A percentile compares a stretch with the other conserved stretches of the same genome.
phyloP scores from a whole-genome alignment of 2,797 vertebrate genomes.

The Leuciscus waleckii region DNA sequence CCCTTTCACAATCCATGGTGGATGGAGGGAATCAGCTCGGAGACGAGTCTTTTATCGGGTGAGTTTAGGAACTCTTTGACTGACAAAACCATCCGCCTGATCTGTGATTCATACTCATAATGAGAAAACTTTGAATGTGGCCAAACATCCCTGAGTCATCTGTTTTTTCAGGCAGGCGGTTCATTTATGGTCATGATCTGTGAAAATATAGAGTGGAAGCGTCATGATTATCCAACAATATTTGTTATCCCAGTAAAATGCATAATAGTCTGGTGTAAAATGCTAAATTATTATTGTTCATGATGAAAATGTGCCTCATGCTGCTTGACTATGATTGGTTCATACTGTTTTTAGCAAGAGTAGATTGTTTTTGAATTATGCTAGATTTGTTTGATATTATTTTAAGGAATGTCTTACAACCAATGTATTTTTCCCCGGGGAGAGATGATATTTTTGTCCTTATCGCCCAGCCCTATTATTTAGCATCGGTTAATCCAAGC shows the following conservation, averaged over 20 bases:
- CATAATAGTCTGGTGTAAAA: neutral
- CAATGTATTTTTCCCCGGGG: too few species aligned
- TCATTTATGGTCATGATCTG: neutral
- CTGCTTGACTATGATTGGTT: neutral
- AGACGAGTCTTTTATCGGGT: constrained; percentile 92
- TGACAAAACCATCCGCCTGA: neutral
- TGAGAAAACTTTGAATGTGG: constrained; percentile 10
- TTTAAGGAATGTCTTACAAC: neutral
- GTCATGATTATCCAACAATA: neutral
- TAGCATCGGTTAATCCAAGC: neutral
- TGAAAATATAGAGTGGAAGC: constrained; percentile 7
- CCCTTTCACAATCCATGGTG: constrained; percentile 89
- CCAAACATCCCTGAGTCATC: constrained; percentile 6
- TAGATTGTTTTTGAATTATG: neutral
- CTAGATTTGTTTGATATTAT: neutral
- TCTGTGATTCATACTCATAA: constrained; percentile 12
- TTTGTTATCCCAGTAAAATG: neutral
- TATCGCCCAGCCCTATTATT: neutral
- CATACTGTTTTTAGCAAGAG: neutral
- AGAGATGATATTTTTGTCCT: neutral
- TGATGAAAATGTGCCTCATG: constrained; percentile 1
- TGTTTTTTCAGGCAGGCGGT: constrained; percentile 1
- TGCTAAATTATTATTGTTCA: neutral
- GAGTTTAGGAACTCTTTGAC: constrained; percentile 63
- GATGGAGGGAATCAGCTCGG: constrained; percentile 88